Base-by-base conservation (phyloP, 2,113 vertebrate species). In the Nycticryphes semicollaris region DNA sequence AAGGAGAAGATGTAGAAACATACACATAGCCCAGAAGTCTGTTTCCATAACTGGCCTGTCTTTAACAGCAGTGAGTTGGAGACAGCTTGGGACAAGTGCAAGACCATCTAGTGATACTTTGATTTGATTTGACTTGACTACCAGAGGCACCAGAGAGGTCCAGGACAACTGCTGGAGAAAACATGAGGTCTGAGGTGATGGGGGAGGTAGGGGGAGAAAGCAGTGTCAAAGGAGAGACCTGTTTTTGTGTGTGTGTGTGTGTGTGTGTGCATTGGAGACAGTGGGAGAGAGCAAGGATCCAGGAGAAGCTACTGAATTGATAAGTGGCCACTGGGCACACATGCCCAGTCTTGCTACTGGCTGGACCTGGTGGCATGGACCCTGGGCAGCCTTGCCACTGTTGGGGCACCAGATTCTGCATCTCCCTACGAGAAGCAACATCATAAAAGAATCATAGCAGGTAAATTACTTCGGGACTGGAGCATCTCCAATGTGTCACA, bases 341-440 rank as follows among this genome's bases (percentile, higher is more conserved):
- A n/a, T 2, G 6, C 23, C 41, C 43, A 24, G 21, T 6, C 14
- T 11, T 18, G 16, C 21, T 83, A 22, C 28, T 23, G 33, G 37
- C 16, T 48, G 25, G 24, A 23, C 18, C 54, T 35, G n/a, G 43
- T 30, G 54, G 28, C 79, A 54, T 21, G 24, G 39, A 50, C 7
- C 9, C 30, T 10, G n/a, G 15, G 48, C 66, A 60, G 13, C 24
- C 19, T 47, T 41, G 28, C 45, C 50, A 47, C 12, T 47, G 7
- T 2, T 57, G 68, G 15, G 27, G 6, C 41, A 21, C 21, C 41
- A 47, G 6, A 21, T 28, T 39, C 25, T 57, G 53, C 41, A 48
- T 11, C 19, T 51, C 17, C 25, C 27, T 53, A 9, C 0, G 0
- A 81, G 57, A 43, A 6, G 4, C 68, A 73, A 19, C 3, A 7